phyloP scores from a whole-genome alignment of 2,888 invertebrate species.

The Limnephilus marmoratus region DNA sequence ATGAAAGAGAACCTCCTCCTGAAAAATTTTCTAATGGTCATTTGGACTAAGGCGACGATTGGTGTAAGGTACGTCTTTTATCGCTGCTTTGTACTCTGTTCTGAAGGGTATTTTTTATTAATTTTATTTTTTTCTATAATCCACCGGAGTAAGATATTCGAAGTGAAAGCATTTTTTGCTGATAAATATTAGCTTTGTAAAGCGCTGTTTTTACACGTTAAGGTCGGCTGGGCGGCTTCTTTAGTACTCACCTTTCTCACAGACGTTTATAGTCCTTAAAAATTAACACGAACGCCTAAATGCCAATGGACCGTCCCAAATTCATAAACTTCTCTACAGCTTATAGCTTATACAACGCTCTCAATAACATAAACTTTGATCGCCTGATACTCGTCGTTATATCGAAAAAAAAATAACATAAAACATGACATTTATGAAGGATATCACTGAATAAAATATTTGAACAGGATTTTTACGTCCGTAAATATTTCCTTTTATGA shows the following conservation, averaged over 20 bases:
- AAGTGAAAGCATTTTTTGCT: not conserved
- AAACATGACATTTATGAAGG: not conserved
- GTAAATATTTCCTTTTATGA: not conserved
- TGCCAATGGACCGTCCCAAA: constrained; percentile 25
- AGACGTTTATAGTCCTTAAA: constrained; percentile 12
- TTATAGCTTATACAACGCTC: not conserved
- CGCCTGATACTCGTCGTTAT: not conserved
- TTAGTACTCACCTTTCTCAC: not conserved
- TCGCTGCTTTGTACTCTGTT: no score
- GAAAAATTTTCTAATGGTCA: no score
- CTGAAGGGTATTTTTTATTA: no score
- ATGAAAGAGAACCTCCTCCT: no score
- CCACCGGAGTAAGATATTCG: not conserved
- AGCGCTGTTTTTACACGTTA: not conserved
- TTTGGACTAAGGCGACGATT: no score
- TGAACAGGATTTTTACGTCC: not conserved
- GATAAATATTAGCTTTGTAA: not conserved
- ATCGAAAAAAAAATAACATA: not conserved
- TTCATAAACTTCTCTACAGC: not conserved
- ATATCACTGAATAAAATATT: not conserved
- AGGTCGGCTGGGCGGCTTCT: constrained; percentile 20
- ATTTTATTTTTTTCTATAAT: not conserved
- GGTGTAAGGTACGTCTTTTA: no score
- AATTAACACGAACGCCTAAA: constrained; percentile 33
- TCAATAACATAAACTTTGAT: not conserved